A percentile compares a stretch with the other conserved stretches of the same genome.
Conservation (phyloP, 2,888 invertebrate species). For the Hydroisotoma schaefferi region DNA sequence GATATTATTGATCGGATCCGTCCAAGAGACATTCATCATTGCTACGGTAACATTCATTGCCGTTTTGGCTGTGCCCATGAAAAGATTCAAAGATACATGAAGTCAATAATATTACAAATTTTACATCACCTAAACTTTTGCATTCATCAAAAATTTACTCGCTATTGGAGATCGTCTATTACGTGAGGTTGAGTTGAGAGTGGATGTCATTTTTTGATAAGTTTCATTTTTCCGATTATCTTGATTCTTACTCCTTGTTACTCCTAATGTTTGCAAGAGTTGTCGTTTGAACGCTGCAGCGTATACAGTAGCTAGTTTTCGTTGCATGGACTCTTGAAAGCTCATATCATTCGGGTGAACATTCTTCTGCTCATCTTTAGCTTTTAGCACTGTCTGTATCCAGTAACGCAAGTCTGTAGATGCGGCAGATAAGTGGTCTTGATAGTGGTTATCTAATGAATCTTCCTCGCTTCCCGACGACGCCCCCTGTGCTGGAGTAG, state of each 20-base stretch:
- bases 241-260: background rate
- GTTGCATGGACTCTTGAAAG: constrained; percentile 41
- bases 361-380: constrained; percentile 10
- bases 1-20: constrained; percentile 17
- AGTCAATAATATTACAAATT: too few species aligned
- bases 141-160: too few species aligned
- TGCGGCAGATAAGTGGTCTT: constrained; percentile 13
- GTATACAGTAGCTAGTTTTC: constrained; percentile 43
- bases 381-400: constrained; percentile 46
- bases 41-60: constrained; percentile 45
- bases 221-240: background rate
- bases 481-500: constrained; percentile 7
- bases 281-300: constrained; percentile 48
- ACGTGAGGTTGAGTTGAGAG: too few species aligned
- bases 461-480: constrained; percentile 1
- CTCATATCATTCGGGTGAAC: constrained; percentile 18
- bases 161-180: too few species aligned
- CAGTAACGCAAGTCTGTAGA: constrained; percentile 37
- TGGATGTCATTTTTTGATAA: too few species aligned
- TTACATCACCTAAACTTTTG: too few species aligned
- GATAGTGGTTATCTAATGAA: too few species aligned
- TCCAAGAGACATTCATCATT: constrained; percentile 37
- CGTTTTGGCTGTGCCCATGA: constrained; percentile 35
- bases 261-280: constrained; percentile 33
- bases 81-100: constrained; percentile 13